These are phyloP conservation scores for Chelon auratus DNA, from an alignment of 2,797 vertebrate genomes.

Conservation along the genomic window DNA sequence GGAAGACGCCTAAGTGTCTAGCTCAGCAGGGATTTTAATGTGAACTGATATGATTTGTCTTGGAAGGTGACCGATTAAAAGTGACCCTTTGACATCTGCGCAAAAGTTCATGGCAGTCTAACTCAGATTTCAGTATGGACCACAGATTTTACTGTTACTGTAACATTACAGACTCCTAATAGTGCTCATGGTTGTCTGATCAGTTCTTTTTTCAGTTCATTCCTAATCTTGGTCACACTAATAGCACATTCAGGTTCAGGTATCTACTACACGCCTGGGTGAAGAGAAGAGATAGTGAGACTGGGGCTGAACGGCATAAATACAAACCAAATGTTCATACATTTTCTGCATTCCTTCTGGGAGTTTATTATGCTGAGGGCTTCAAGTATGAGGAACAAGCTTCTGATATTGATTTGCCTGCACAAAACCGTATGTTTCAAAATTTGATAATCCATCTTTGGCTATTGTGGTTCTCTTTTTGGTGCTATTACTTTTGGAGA, in stretches of 20 bases:
- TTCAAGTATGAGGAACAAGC: conserved; percentile 42
- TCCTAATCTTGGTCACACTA: not conserved
- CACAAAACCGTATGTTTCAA: conserved; percentile 28
- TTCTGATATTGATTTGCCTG: conserved; percentile 50
- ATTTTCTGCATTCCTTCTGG: conserved; percentile 47
- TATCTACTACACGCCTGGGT: conserved; percentile 20
- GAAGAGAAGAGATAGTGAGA: conserved; percentile 23
- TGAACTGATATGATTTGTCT: no score
- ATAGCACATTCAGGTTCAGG: not conserved
- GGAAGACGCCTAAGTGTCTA: no score
- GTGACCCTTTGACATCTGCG: no score
- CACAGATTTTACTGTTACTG: not conserved
- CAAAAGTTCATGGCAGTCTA: not conserved
- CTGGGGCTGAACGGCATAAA: conserved; percentile 42
- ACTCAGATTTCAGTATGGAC: no score
- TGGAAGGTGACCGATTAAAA: no score
- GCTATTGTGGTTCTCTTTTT: not conserved
- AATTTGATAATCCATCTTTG: not conserved
- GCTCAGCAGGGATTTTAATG: no score
- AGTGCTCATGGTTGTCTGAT: not conserved
- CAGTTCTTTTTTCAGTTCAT: not conserved
- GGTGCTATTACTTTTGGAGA: not conserved
- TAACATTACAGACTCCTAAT: not conserved
- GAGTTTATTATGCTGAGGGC: conserved; percentile 42
- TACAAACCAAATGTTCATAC: conserved; percentile 53